Conservation (phyloP, 2,113 vertebrate genomes). For the Percina caprodes region DNA sequence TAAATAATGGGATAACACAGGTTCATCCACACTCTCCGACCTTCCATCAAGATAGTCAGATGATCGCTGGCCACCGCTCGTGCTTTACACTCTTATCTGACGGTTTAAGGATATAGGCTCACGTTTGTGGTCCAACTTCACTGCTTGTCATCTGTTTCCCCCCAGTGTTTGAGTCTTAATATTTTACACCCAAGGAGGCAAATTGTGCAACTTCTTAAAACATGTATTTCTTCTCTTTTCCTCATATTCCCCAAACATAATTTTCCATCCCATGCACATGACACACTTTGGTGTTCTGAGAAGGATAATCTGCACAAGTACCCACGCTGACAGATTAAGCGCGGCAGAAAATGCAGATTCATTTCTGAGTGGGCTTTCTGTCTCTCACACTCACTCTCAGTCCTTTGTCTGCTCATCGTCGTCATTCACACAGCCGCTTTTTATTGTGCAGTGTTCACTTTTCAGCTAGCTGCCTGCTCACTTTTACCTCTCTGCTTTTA, state of each 20-base stretch:
- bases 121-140: constrained; percentile 18
- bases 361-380: constrained; percentile 70
- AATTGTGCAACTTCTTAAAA: constrained; percentile 8
- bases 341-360: constrained; percentile 67
- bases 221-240: constrained; percentile 3
- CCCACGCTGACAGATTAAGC: constrained; percentile 74
- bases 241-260: constrained; percentile 43
- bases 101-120: constrained; percentile 22
- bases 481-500: constrained; percentile 33
- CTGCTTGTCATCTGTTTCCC: constrained; percentile 31
- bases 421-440: constrained; percentile 17
- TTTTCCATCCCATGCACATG: constrained; percentile 55
- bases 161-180: neutral
- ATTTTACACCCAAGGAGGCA: neutral
- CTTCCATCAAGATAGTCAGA: constrained; percentile 42
- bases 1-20: neutral
- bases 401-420: constrained; percentile 32
- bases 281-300: constrained; percentile 63
- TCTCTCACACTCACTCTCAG: constrained; percentile 51
- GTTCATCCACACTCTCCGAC: neutral
- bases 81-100: constrained; percentile 52
- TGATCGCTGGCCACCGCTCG: constrained; percentile 16
- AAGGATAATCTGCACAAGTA: constrained; percentile 66
- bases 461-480: constrained; percentile 12
- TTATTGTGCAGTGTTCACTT: constrained; percentile 12